A percentile compares a stretch with the other conserved stretches of the same genome.
These are phyloP conservation scores for Fregata magnificens DNA, from an alignment of 2,113 vertebrate genomes.

Conservation along the genomic window DNA sequence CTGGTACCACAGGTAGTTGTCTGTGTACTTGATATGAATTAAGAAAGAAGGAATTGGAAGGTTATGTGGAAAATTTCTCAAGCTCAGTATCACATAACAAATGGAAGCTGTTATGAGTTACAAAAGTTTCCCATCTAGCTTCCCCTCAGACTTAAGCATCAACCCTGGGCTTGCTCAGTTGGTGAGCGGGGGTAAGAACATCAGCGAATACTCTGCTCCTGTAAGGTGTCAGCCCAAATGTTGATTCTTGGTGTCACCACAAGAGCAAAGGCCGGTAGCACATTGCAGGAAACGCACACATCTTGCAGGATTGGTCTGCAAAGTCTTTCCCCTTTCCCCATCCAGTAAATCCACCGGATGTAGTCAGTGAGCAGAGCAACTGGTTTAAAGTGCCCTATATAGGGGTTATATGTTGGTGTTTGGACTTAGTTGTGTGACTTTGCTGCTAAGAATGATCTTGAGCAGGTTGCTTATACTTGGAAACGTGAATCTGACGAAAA, in stretches of 20 bases:
- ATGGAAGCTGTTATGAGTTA: background rate
- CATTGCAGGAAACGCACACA: background rate
- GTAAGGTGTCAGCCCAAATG: background rate
- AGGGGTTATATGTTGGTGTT: background rate
- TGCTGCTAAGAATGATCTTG: background rate
- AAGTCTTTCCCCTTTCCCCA: background rate
- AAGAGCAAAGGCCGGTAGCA: background rate
- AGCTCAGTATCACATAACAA: background rate
- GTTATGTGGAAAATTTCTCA: background rate
- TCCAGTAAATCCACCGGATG: background rate
- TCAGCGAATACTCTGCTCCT: background rate
- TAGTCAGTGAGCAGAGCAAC: background rate
- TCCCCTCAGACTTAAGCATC: background rate
- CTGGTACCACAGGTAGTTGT: background rate
- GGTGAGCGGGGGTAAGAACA: background rate
- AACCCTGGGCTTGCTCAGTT: background rate
- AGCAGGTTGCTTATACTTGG: background rate
- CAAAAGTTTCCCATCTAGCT: background rate
- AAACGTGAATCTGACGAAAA: background rate
- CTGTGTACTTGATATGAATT: background rate
- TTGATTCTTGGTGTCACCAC: background rate
- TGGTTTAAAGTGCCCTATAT: background rate
- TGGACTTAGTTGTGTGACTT: background rate
- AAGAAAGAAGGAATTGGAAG: background rate
- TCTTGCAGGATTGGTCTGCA: background rate